Base-by-base conservation (phyloP, 37 sponge, comb jelly and placozoan genomes). In the Theonella swinhoei region DNA sequence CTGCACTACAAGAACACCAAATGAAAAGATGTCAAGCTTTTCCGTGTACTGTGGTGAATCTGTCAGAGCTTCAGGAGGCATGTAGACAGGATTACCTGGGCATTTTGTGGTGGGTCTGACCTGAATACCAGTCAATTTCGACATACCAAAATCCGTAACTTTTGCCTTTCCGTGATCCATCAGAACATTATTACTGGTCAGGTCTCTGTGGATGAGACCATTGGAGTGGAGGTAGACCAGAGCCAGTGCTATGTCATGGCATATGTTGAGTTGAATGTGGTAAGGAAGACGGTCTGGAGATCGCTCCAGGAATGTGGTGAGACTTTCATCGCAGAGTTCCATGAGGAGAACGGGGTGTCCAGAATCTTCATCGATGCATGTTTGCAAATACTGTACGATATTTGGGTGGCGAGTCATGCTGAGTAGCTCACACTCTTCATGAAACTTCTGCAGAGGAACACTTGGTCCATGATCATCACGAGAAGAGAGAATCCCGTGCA, bases 111-210 rank as follows among this genome's bases (percentile, higher is more conserved):
- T 26, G 70, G 70, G 67, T n/a, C n/a, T n/a, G n/a, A n/a, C n/a
- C 4, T 28, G 32, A 30, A 33, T 11, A 0, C n/a, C 58, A 24
- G 39, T 2, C 22, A 80, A 70, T 59, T 80, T 80, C 9, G 60
- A 69, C 81, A 80, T 80, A 2, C 81, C 81, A 36, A 80, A 80
- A 38, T 80, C 81, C 1, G 69, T 68, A 23, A 80, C 32, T 59
- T 80, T 80, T 7, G 81, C 81, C 4, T 1, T 37, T 3, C 43
- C 69, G 30, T 17, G 42, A 41, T 29, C 30, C 29, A 80, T 33
- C 5, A 80, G 81, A 17, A 80, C 81, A 23, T 80, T 80, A 31
- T 80, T 80, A 30, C 70, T 68, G 70, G 81, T 63, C 39, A 80
- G 81, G 32, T 80, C 71, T 26, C 81, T 64, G 41, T 80, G 81